Base-by-base conservation (phyloP, 2,113 vertebrate species). In the Trachemys scripta region DNA sequence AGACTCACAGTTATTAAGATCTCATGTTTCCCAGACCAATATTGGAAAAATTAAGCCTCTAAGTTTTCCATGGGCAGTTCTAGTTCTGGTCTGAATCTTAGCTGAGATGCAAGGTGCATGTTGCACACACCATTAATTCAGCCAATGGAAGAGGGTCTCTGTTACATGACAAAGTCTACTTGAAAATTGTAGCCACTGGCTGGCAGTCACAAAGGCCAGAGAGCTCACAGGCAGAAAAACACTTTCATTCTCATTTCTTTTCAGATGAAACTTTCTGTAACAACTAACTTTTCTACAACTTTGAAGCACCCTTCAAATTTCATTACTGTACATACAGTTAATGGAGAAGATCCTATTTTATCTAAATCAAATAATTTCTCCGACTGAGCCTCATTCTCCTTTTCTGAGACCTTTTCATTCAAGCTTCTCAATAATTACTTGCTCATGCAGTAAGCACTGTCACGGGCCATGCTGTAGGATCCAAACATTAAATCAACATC, bases 221-320 rank as follows among this genome's bases (percentile, higher is more conserved):
- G 5, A 0, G 0, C 9, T 62, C 8, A 0, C 0, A 9, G 0
- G 0, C 0, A 50, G 27, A n/a, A 38, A 90, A 50, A 6, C 8
- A 53, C 20, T 38, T 25, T 54, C 5, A 72, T 69, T 75, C 50
- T 4, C 5, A 3, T 1, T 5, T 50, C 4, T 11, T 29, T 10
- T n/a, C 10, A 42, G 29, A 11, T 22, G 22, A 38, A 78, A 49
- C 51, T 27, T 82, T 45, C 65, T 72, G 35, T 38, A 38, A 72
- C 14, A 69, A n/a, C 35, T 62, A 29, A 62, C 16, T 51, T 8
- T 90, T n/a, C 35, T 62, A 62, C 5, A 29, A 62, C 16, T 51
- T 8, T 90, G 42, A 75, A n/a, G 20, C 13, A 1, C 27, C 29
- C 42, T 45, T 79, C n/a, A 4, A 12, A 42, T 7, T 17, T 65